These are phyloP conservation scores for Himalopsyche japonica DNA, from an alignment of 2,888 invertebrate genomes.

Conservation along the genomic window DNA sequence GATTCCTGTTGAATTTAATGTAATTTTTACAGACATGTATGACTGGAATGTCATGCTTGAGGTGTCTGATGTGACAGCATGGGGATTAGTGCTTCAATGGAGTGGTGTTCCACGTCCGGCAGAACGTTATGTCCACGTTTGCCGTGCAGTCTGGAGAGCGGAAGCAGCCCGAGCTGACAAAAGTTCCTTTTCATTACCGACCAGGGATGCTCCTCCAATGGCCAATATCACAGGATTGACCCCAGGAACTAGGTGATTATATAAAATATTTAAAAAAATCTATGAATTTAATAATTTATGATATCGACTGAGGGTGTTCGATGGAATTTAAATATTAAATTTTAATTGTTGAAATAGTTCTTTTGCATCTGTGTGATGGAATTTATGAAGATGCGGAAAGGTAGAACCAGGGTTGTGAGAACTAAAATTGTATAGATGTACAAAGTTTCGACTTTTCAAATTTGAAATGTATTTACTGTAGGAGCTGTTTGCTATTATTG, in stretches of 20 bases:
- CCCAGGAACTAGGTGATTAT: slow-evolving; percentile 64
- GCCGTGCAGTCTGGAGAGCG: slow-evolving; percentile 80
- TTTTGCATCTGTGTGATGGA: too few relatives aligned
- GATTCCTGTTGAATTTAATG: neutral
- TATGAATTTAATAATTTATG: too few relatives aligned
- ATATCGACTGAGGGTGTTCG: too few relatives aligned
- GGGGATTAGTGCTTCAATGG: slow-evolving; percentile 79
- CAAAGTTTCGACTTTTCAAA: too few relatives aligned
- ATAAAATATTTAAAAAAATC: too few relatives aligned
- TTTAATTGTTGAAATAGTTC: too few relatives aligned
- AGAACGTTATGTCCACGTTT: slow-evolving; percentile 88
- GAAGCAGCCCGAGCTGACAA: slow-evolving; percentile 66
- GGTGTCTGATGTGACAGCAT: slow-evolving; percentile 74
- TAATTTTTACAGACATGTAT: slow-evolving; percentile 67
- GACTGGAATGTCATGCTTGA: slow-evolving; percentile 80
- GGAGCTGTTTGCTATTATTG: too few relatives aligned
- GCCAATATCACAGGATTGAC: slow-evolving; percentile 51
- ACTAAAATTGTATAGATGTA: too few relatives aligned
- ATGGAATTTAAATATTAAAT: too few relatives aligned
- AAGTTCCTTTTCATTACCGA: slow-evolving; percentile 51
- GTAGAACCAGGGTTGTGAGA: too few relatives aligned
- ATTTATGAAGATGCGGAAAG: too few relatives aligned
- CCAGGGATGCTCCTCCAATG: slow-evolving; percentile 50
- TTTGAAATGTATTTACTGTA: too few relatives aligned
- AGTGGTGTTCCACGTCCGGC: slow-evolving; percentile 85